phyloP scores from a whole-genome alignment of 2,888 invertebrate genomes.

The Halocaridina rubra region DNA sequence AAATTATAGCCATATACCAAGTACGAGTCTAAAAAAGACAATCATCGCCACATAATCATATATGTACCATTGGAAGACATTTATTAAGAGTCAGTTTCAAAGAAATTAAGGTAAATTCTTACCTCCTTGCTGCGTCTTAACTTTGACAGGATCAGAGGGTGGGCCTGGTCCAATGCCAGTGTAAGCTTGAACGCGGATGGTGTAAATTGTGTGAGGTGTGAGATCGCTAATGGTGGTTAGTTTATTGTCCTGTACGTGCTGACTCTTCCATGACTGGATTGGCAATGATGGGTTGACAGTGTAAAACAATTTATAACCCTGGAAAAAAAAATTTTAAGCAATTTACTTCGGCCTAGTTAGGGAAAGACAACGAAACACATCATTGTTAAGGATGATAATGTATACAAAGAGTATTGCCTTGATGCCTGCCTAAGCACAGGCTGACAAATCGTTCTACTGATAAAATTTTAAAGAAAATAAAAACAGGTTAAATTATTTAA shows the following conservation, averaged over 20 bases:
- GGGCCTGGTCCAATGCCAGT: conserved; percentile 96
- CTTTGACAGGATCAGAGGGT: conserved; percentile 94
- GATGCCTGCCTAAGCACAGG: too few relatives aligned
- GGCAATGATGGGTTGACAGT: conserved; percentile 88
- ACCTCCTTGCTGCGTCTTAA: conserved; percentile 95
- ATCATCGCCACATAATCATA: too few relatives aligned
- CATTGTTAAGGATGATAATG: neutral
- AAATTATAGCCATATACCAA: too few relatives aligned
- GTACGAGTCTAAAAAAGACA: too few relatives aligned
- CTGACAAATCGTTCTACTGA: too few relatives aligned
- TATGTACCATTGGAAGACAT: too few relatives aligned
- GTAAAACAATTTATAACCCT: conserved; percentile 91
- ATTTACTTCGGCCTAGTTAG: neutral
- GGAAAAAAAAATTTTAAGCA: neutral
- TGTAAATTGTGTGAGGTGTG: conserved; percentile 91
- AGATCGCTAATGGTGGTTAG: conserved; percentile 92
- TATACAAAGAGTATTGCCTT: too few relatives aligned
- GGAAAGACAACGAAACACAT: neutral
- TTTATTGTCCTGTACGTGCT: conserved; percentile 93
- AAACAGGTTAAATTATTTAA: too few relatives aligned
- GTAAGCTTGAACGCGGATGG: conserved; percentile 91
- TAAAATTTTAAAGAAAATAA: too few relatives aligned
- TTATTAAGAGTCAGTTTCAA: too few relatives aligned
- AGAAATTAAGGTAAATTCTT: conserved; percentile 63
- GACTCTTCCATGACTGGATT: conserved; percentile 91